Base-by-base conservation (phyloP, 2,888 invertebrate species). In the Leptinotarsa peninsularis region DNA sequence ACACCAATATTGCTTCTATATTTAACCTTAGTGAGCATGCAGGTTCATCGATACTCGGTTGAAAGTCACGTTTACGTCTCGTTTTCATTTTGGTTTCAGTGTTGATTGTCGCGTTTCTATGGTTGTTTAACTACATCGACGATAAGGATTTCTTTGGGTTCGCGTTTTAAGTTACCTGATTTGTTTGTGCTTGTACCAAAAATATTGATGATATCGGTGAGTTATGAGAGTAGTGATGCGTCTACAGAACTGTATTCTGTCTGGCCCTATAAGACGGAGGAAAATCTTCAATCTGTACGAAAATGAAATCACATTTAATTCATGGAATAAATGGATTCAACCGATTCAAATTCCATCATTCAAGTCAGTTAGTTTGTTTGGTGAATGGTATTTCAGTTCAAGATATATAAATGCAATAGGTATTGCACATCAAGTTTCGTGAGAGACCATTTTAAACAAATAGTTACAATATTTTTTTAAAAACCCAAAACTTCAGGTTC, bases 1-100 rank as follows among this genome's bases (percentile, higher is more conserved):
- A 63, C 63, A 63, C 63, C 43, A 63, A 33, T 63, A 43, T 63
- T 63, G 63, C 33, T 63, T 63, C 63, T 63, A 63, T 63, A 63
- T 63, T 63, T 63, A 63, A 17, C 63, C 17, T 15, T 33, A 33
- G 33, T 33, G 33, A 5, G 33, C 33, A 33, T 33, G 33, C 33
- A 33, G 43, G 43, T 43, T 43, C 43, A 43, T 43, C 43, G 23
- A 58, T 23, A 23, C 23, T 14, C 23, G 21, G 23, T 58, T 58
- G 21, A 21, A 23, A 58, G 58, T 58, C 58, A 58, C 58, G 23
- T 58, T 58, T 58, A 15, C 15, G 5, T 58, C 54, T n/a, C 18
- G 54, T 18, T 18, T 18, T 54, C n/a, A n/a, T 63, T 33, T 33
- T n/a, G 2, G 18, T 27, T 63, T 33, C n/a, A 63, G 63, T 33